Base-by-base conservation (phyloP, 92 coral and sea anemone species). In the Phenganax marumi region DNA sequence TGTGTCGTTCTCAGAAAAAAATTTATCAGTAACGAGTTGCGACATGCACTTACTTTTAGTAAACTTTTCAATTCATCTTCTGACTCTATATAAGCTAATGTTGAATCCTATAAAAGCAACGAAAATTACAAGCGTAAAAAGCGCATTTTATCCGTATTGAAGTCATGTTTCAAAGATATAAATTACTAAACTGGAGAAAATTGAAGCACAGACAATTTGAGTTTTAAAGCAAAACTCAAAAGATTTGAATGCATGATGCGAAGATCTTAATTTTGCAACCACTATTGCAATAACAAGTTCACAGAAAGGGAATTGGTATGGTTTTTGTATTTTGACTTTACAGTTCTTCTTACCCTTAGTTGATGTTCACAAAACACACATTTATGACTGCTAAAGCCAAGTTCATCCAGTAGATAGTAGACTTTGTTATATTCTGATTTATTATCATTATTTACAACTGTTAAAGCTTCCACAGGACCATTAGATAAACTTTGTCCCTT, bases 31-130 rank as follows among this genome's bases (percentile, higher is more conserved):
- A 33, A 33, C 43, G 43, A 33, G 43, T 33, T 33, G 43, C 43
- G 3, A 33, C 43, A 33, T 33, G 47, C 26, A 81, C 62, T 69
- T 81, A 92, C 98, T 89, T 86, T 92, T 68, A 95, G 85, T 39
- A 95, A 53, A 54, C 85, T 86, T 73, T 95, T 95, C 48, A 95
- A 82, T 68, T 95, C 98, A 50, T 95, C 98, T 86, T 95, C 98
- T n/a, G 91, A 83, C 18, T 92, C 98, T 55, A 95, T 85, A 85
- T 86, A 95, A 26, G 86, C 85, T 56, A 95, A 72, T 0, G 97
- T 95, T 72, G 90, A 91, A 76, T 95, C 98, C 98, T 95, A 72
- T 71, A 24, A 19, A 72, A 58, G 65, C 25, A 81, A 65, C 75
- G 76, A 12, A 58, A 70, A 82, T 14, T n/a, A 75, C 11, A n/a